Base-by-base conservation (phyloP, 2,888 invertebrate genomes). In the Sacculina carcini region DNA sequence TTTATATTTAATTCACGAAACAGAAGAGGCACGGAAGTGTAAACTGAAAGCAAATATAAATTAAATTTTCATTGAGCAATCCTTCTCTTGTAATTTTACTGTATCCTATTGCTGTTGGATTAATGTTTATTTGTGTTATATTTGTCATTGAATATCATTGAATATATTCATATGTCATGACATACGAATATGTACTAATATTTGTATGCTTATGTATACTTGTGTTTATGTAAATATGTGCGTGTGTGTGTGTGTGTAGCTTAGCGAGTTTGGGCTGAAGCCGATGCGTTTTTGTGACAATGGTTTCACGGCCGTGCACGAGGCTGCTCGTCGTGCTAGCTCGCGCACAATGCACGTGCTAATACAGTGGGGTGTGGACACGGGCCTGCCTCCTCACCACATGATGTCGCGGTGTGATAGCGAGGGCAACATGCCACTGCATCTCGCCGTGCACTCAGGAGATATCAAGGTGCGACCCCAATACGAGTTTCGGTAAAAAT, bases 221-320 rank as follows among this genome's bases (percentile, higher is more conserved):
- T 29, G 14, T 24, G 14, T 32, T 46, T 52, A 23, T 52, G 24
- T 29, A 49, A 34, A 50, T 26, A 21, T 28, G 6, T 26, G 23
- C n/a, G 44, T n/a, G n/a, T 14, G 26, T 28, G 44, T 7, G 5
- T 16, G 5, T 19, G 38, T 67, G 47, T 62, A 86, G 86, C 77
- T 86, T 58, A 76, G 76, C 39, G 77, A 82, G 59, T 72, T 82
- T 59, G 80, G 77, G 54, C 82, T 81, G 36, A 75, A 76, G 61
- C 78, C 81, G 50, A 77, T 79, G 60, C 73, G 71, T 55, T 76
- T 79, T 2, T 85, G 84, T 66, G 79, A 82, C 67, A 82, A 84
- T 69, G 86, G 86, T 12, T 85, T 82, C 66, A 85, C 83, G 63
- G 85, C 87, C 0, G 84, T 87, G 56, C 87, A 87, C 65, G 79